Evolutionary conservation across 1,140 invertebrate genomes (phyloP).

Genomic region (Paraescarpia echinospica): DNA sequence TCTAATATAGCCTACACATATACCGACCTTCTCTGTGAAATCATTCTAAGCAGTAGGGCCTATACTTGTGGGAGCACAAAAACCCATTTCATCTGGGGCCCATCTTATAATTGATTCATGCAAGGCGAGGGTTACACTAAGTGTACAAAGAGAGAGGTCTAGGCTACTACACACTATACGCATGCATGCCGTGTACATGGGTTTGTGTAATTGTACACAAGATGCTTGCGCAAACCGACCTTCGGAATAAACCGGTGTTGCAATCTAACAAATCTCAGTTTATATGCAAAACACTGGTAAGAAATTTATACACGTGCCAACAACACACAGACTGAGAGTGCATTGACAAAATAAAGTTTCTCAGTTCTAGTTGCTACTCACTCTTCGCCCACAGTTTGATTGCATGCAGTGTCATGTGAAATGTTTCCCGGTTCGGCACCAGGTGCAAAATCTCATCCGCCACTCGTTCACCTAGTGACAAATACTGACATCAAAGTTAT

Average conservation of each 20-base stretch:
- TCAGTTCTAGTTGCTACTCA: conserved; percentile 49
- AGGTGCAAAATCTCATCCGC: conserved; percentile 96
- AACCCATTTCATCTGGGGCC: too few species aligned
- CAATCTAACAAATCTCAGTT: neutral
- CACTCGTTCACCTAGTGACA: conserved; percentile 78
- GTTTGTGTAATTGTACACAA: too few species aligned
- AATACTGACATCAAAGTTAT: conserved; percentile 14
- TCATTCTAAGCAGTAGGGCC: too few species aligned
- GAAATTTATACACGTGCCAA: neutral
- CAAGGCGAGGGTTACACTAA: too few species aligned
- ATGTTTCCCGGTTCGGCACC: conserved; percentile 94
- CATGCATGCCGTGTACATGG: too few species aligned
- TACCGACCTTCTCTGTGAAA: too few species aligned
- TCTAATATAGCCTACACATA: too few species aligned
- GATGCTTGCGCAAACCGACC: too few species aligned
- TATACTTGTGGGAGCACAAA: too few species aligned
- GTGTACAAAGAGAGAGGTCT: too few species aligned
- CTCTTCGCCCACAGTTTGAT: conserved; percentile 99
- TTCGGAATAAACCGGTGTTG: neutral
- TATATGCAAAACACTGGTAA: neutral
- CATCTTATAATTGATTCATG: too few species aligned
- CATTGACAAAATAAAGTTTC: conserved; percentile 37
- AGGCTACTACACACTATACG: too few species aligned
- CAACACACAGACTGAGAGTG: neutral
- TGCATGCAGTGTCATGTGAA: conserved; percentile 86